Evolutionary conservation across 30 jellyfish, hydroid and myxozoan species (phyloP).

Genomic region (Catostylus mosaicus): DNA sequence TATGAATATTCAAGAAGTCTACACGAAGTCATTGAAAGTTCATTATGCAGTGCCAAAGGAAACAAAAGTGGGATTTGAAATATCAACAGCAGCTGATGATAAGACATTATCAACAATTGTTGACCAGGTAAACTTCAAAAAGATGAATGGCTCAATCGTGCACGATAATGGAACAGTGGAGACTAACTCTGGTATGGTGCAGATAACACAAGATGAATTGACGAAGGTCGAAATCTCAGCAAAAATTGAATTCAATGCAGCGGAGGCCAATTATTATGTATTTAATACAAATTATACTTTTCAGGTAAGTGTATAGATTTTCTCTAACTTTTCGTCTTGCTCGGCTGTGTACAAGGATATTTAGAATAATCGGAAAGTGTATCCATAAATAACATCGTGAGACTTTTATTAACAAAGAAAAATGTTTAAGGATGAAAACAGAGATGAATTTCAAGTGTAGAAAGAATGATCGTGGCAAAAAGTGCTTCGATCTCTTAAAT

Average conservation of each 20-base stretch:
- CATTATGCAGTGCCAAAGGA: neutral
- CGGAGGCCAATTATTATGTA: neutral
- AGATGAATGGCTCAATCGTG: neutral
- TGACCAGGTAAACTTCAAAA: neutral
- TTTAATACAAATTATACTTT: neutral
- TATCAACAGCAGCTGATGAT: slow-evolving; percentile 23
- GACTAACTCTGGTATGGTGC: neutral
- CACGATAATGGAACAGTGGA: slow-evolving; percentile 4
- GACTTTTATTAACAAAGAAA: too few relatives aligned
- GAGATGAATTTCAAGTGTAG: too few relatives aligned
- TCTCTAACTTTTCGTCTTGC: too few relatives aligned
- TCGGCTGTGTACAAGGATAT: too few relatives aligned
- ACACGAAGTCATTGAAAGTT: neutral
- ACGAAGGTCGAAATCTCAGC: neutral
- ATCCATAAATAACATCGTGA: too few relatives aligned
- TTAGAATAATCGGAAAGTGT: too few relatives aligned
- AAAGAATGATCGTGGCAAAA: too few relatives aligned
- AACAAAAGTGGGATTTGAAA: neutral
- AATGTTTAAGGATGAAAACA: too few relatives aligned
- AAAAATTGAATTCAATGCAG: neutral
- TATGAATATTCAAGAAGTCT: neutral
- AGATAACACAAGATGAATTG: neutral
- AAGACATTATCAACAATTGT: neutral
- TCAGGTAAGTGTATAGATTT: slow-evolving; percentile 26
- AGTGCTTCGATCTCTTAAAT: too few relatives aligned